These are phyloP conservation scores for Sparidentex hasta DNA, from an alignment of 2,797 vertebrate genomes.

Conservation along the genomic window DNA sequence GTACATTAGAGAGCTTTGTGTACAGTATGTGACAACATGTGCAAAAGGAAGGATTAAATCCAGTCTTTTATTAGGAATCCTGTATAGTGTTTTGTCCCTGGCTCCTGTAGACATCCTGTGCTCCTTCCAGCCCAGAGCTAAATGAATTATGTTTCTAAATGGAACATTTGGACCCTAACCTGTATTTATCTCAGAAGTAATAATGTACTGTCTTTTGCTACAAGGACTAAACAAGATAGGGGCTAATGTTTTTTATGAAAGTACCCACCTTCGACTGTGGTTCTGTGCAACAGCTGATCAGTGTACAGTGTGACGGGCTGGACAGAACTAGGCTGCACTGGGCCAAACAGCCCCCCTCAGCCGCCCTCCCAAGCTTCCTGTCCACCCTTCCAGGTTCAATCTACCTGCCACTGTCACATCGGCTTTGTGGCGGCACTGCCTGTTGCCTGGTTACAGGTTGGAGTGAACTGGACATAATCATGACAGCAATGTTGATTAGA, in stretches of 20 bases:
- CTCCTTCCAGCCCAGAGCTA: slow-evolving; percentile 18
- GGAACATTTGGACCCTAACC: slow-evolving; percentile 32
- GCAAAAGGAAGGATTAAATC: slow-evolving; percentile 7
- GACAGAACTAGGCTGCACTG: slow-evolving; percentile 57
- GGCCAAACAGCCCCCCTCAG: slow-evolving; percentile 36
- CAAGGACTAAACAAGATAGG: slow-evolving; percentile 55
- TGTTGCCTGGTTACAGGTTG: slow-evolving; percentile 82
- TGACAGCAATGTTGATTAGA: slow-evolving; percentile 82
- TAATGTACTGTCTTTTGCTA: slow-evolving; percentile 34
- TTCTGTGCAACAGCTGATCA: slow-evolving; percentile 35
- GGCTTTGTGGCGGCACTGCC: slow-evolving; percentile 66
- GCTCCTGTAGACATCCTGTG: slow-evolving; percentile 7
- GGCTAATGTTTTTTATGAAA: slow-evolving; percentile 43
- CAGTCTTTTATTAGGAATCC: slow-evolving; percentile 12
- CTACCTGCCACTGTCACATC: slow-evolving; percentile 80
- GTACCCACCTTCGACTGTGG: slow-evolving; percentile 28
- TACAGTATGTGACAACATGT: background rate
- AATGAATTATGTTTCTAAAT: slow-evolving; percentile 44
- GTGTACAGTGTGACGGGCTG: slow-evolving; percentile 28
- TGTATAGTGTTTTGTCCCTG: slow-evolving; percentile 21
- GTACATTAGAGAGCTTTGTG: slow-evolving; percentile 2
- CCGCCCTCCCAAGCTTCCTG: slow-evolving; percentile 51
- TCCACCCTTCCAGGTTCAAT: slow-evolving; percentile 57
- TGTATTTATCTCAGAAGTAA: slow-evolving; percentile 54
- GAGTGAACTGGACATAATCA: slow-evolving; percentile 79